Evolutionary conservation across 2,113 vertebrate genomes (phyloP).

Genomic region (Apteryx owenii): DNA sequence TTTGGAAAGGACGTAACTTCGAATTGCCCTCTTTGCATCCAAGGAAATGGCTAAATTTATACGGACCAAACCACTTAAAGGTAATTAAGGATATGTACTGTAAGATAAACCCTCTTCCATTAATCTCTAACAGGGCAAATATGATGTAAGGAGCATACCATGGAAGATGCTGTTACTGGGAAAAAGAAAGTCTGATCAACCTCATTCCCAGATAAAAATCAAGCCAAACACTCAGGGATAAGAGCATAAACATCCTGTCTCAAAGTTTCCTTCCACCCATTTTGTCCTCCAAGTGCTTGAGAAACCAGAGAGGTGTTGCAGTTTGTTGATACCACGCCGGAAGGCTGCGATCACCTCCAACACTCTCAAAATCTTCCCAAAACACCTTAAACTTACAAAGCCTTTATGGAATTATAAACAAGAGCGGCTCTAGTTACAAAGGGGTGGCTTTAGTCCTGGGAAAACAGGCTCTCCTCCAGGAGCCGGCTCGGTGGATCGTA

Average conservation of each 20-base stretch:
- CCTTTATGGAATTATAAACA: not conserved
- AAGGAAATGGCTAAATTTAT: not conserved
- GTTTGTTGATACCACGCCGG: rapidly evolving
- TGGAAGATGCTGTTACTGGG: not conserved
- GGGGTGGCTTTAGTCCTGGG: not conserved
- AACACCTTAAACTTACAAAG: not conserved
- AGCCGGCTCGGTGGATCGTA: not conserved
- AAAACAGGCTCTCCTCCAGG: not conserved
- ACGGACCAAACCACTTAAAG: not conserved
- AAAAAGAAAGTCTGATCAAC: not conserved
- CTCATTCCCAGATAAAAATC: not conserved
- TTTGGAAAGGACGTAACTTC: not conserved
- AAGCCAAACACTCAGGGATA: not conserved
- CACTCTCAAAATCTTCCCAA: rapidly evolving
- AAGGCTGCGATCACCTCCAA: conserved; percentile 5
- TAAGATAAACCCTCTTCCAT: not conserved
- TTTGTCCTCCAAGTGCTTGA: not conserved
- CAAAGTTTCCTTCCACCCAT: not conserved
- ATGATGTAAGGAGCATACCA: not conserved
- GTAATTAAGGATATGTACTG: not conserved
- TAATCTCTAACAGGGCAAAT: not conserved
- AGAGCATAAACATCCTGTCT: not conserved
- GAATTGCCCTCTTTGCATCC: not conserved
- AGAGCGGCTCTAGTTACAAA: not conserved
- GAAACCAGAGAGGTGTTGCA: not conserved